Percentiles rank a stretch among this genome's conserved stretches.
Conservation (phyloP, 2,888 invertebrate genomes). For the Patella pellucida region DNA sequence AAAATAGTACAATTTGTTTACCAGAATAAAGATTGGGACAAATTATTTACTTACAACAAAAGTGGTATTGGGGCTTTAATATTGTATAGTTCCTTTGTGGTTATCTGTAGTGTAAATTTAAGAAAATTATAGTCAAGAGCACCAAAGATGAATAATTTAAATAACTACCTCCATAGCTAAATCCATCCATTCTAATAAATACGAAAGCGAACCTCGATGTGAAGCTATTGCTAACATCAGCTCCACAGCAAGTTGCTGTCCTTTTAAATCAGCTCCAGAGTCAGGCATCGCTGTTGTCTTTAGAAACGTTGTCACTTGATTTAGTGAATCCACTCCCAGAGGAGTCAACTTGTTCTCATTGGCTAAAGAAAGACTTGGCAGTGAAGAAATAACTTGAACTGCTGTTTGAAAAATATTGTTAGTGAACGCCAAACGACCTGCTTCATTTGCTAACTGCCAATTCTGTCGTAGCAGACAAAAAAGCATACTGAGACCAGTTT, state of each 20-base stretch:
- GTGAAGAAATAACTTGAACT: conserved; percentile 74
- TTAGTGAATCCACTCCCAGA: conserved; percentile 72
- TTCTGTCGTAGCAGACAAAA: conserved; percentile 77
- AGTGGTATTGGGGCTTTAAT: too few species aligned
- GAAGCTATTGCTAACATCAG: conserved; percentile 75
- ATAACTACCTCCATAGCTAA: conserved; percentile 73
- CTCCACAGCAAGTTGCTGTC: conserved; percentile 72
- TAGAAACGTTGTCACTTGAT: conserved; percentile 73
- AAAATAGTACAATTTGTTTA: too few species aligned
- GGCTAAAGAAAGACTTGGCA: conserved; percentile 76
- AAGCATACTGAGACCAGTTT: conserved; percentile 76
- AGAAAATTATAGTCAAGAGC: too few species aligned
- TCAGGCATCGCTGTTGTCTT: conserved; percentile 74
- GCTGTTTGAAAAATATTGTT: conserved; percentile 77
- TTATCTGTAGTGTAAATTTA: too few species aligned
- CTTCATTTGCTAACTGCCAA: conserved; percentile 71
- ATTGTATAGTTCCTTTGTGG: too few species aligned
- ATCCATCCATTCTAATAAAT: conserved; percentile 77
- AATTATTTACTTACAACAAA: too few species aligned
- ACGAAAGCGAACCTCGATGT: conserved; percentile 76
- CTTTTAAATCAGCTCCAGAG: conserved; percentile 73
- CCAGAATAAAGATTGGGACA: too few species aligned
- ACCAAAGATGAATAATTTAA: background rate
- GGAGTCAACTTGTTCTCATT: conserved; percentile 76
- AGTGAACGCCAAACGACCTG: conserved; percentile 73